These are phyloP conservation scores for Hylomyscus alleni DNA, from an alignment of 2,797 vertebrate species.

Conservation along the genomic window DNA sequence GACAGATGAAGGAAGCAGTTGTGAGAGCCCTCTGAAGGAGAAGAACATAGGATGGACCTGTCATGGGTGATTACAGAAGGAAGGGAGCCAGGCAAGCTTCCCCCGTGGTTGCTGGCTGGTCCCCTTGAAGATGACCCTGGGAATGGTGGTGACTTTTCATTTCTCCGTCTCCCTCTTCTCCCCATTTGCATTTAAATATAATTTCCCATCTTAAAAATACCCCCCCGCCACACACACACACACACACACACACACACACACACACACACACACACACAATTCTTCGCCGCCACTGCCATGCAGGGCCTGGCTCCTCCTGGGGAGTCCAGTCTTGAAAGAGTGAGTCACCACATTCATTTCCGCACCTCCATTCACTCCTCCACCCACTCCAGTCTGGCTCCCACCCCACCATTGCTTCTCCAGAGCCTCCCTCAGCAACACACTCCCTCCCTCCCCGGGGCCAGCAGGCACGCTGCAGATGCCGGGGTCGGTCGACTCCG, in stretches of 20 bases:
- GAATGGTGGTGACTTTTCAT: neutral
- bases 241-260: too few species aligned
- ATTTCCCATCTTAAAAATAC: constrained; percentile 56
- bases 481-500: neutral
- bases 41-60: neutral
- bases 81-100: neutral
- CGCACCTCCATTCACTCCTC: constrained; percentile 11
- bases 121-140: fast-evolving
- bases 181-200: constrained; percentile 23
- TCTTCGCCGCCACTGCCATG: neutral
- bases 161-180: neutral
- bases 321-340: constrained; percentile 20
- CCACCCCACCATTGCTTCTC: neutral
- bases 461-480: neutral
- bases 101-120: neutral
- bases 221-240: too few species aligned
- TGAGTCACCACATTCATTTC: constrained; percentile 68
- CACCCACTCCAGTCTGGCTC: constrained; percentile 55
- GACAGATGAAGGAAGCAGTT: neutral
- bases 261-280: too few species aligned
- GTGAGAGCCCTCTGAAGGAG: neutral
- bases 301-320: neutral
- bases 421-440: neutral
- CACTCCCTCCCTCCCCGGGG: neutral
- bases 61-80: neutral